Base-by-base conservation (phyloP, 1,140 invertebrate genomes). In the Adoxophyes honmai region DNA sequence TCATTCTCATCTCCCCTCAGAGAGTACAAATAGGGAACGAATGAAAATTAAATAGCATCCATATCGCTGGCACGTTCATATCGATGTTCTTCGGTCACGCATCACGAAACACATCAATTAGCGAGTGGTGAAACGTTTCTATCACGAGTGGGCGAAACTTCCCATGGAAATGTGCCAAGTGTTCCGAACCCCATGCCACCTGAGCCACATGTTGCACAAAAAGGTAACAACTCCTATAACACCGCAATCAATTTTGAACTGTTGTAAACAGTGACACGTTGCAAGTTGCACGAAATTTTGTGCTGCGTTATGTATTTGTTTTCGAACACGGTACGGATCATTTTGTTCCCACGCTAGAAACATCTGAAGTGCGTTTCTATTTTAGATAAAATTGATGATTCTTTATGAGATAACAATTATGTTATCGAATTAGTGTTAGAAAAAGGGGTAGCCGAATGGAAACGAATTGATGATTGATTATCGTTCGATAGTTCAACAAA, bases 101-200 rank as follows among this genome's bases (percentile, higher is more conserved):
- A 81, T 69, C 65, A 70, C 57, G 58, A 62, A 59, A 75, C 62
- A 59, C 72, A 70, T 78, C 75, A 76, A 84, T 82, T 78, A 78
- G 62, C 70, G 71, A 64, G 73, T 3, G 6, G 21, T 3, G 21
- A 28, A 78, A 78, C 64, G 78, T 78, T 78, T 18, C 42, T 18
- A 33, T n/a, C 16, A 8, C 10, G 4, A 28, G n/a, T 11, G 42
- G 16, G n/a, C 16, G 10, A 3, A 5, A 18, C 60, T 84, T 87
- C 84, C 84, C 84, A 85, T 83, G 77, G 84, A 87, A 87, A 78
- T 62, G 34, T 62, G 58, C 70, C 83, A 78, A 86, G 72, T 86
- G 83, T 81, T 79, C 57, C 62, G 52, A 10, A 54, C 60, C 64
- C 69, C 68, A 70, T 66, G 64, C 52, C 54, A 39, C 34, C 39